Evolutionary conservation across 2,113 vertebrate genomes (phyloP).

Genomic region (Carlito syrichta): DNA sequence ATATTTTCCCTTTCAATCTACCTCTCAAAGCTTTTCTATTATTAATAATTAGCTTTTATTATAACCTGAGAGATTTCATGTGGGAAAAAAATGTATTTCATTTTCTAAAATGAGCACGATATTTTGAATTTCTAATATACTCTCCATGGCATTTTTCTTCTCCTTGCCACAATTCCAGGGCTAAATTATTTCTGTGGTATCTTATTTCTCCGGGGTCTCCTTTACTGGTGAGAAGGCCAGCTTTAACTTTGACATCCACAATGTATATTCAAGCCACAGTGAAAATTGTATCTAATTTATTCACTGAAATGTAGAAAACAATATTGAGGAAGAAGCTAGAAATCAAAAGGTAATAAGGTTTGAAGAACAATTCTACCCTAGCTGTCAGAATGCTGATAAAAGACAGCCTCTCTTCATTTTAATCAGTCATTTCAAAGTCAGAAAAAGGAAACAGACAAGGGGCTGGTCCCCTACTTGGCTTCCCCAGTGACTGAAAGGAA

Average conservation of each 20-base stretch:
- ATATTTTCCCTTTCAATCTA: neutral
- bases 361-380: neutral
- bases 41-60: neutral
- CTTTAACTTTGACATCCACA: slow-evolving; percentile 40
- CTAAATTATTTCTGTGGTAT: neutral
- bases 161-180: neutral
- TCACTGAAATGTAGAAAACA: slow-evolving; percentile 60
- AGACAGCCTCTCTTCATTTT: slow-evolving; percentile 25
- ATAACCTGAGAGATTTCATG: neutral
- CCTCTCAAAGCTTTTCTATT: neutral
- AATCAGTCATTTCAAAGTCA: slow-evolving; percentile 22
- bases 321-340: slow-evolving; percentile 50
- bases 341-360: slow-evolving; percentile 50
- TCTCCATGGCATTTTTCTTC: neutral
- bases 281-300: slow-evolving; percentile 52
- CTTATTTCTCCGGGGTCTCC: slow-evolving; percentile 10
- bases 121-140: neutral
- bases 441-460: slow-evolving; percentile 30
- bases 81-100: neutral
- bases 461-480: neutral
- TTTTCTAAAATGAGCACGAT: neutral
- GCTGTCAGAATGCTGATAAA: slow-evolving; percentile 47
- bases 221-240: slow-evolving; percentile 19
- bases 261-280: slow-evolving; percentile 42
- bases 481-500: slow-evolving; percentile 39